phyloP scores from a whole-genome alignment of 2,797 vertebrate species.

The Choloepus didactylus region DNA sequence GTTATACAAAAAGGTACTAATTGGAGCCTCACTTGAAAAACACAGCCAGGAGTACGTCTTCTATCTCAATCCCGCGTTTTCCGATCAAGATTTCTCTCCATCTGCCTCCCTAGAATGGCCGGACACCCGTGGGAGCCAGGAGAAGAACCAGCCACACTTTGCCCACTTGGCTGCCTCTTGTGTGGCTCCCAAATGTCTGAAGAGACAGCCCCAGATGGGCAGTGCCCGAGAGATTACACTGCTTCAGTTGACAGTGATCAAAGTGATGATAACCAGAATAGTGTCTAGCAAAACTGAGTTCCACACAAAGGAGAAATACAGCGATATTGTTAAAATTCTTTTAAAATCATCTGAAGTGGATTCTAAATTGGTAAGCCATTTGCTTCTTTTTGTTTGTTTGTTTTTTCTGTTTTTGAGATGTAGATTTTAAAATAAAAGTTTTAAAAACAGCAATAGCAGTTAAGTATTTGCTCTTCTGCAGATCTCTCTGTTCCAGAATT shows the following conservation, averaged over 20 bases:
- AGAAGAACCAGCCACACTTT: not conserved
- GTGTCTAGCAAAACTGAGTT: constrained; percentile 72
- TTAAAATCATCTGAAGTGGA: constrained; percentile 83
- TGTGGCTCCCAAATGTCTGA: not conserved
- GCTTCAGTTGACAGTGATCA: constrained; percentile 90
- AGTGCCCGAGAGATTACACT: constrained; percentile 82
- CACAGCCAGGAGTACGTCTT: constrained; percentile 82
- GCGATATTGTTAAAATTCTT: constrained; percentile 80
- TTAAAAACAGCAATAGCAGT: not conserved
- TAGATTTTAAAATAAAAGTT: not conserved
- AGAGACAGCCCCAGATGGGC: constrained; percentile 6
- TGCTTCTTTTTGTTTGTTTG: not conserved
- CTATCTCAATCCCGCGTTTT: constrained; percentile 77
- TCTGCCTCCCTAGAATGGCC: not conserved
- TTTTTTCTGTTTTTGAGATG: not conserved
- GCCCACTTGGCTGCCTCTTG: fast-evolving
- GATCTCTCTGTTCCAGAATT: constrained; percentile 87
- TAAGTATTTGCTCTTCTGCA: constrained; percentile 79
- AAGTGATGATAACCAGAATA: constrained; percentile 85
- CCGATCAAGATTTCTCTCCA: constrained; percentile 21
- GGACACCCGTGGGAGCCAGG: fast-evolving
- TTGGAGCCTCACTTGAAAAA: constrained; percentile 82
- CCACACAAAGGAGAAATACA: constrained; percentile 79
- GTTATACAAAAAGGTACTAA: constrained; percentile 86
- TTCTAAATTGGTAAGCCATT: constrained; percentile 86